Evolutionary conservation across 1,140 invertebrate species (phyloP), one percentile per base, ranked within the genome.

Genomic region (Eriosoma lanigerum): DNA sequence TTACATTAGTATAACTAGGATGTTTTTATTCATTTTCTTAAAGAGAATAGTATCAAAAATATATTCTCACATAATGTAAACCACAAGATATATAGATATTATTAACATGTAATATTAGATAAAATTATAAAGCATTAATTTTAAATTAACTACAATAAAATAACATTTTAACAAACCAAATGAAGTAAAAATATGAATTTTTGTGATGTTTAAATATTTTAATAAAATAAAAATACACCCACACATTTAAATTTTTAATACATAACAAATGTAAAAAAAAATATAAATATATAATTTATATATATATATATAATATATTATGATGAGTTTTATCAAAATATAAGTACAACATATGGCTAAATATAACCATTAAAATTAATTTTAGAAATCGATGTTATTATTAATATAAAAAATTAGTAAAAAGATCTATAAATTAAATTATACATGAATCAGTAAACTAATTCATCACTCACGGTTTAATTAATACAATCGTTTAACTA

Each of bases 91-190:
- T 58, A 17, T 15, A 3, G 24, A 62, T 60, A 75, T 38, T 38
- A 60, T 19, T 78, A 26, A n/a, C 44, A 75, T n/a, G 10, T 73
- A 24, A 24, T 58, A 44, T 76, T 76, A 60, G 32, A 38, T 38
- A 38, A 38, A 78, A 78, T 78, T 26, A 72, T 70, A 52, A 50
- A 78, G 32, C 32, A 48, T 62, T 62, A 62, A 78, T 78, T 78
- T 72, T 12, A 48, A 76, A 75, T 38, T 58, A 76, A 78, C 29
- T 78, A 60, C 29, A 62, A 78, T 29, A 76, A 76, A 29, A 76
- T 76, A 78, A 78, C 75, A 62, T 78, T 60, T 78, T 78, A 78
- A 78, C 75, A 78, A 76, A 62, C 21, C 75, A 48, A 60, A 78
- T 76, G 12, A 56, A 60, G 15, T 72, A 78, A 56, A 78, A 62